Base-by-base conservation (phyloP, 1,140 invertebrate genomes). In the Drosophila santomea region DNA sequence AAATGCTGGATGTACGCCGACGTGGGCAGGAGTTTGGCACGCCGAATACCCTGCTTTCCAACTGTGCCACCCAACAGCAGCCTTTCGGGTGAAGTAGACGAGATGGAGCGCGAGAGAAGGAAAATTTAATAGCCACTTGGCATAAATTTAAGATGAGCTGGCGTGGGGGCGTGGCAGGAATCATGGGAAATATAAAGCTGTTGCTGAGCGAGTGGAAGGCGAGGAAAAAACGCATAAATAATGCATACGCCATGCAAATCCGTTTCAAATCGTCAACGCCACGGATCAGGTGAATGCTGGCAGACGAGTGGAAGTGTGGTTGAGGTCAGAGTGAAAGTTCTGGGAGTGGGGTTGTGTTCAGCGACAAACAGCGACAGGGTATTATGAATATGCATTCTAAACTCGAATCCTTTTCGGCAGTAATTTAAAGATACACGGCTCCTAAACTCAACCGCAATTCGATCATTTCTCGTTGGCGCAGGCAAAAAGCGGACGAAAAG, bases 401-500 rank as follows among this genome's bases (percentile, higher is more conserved):
- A 52, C 52, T 43, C 43, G 57, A 47, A 38, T 66, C 43, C 44
- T 80, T 58, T 80, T 76, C 20, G 60, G 41, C 28, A 63, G 67
- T 64, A 50, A 55, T 56, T 69, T 67, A 51, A 59, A 78, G 69
- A 75, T 71, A 66, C 60, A 41, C 43, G 58, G 45, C 62, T 36
- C 2, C 55, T 39, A 60, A 77, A 80, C 64, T 71, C 52, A 75
- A 69, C 58, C 48, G 48, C 60, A 64, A 78, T 74, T 80, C 76
- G 78, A 80, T 83, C 68, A 77, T 80, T 86, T 59, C 59, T 54
- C 60, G 36, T 62, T 59, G 43, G 43, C 32, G 66, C 67, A 86
- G 91, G 91, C 60, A 91, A 91, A 80, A 91, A 92, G 75, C 90
- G 91, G 41, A 86, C 89, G 72, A 92, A 92, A 91, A 80, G 88